These are phyloP conservation scores for Corticium candelabrum DNA, from an alignment of 37 sponge, comb jelly and placozoan species.

Conservation along the genomic window DNA sequence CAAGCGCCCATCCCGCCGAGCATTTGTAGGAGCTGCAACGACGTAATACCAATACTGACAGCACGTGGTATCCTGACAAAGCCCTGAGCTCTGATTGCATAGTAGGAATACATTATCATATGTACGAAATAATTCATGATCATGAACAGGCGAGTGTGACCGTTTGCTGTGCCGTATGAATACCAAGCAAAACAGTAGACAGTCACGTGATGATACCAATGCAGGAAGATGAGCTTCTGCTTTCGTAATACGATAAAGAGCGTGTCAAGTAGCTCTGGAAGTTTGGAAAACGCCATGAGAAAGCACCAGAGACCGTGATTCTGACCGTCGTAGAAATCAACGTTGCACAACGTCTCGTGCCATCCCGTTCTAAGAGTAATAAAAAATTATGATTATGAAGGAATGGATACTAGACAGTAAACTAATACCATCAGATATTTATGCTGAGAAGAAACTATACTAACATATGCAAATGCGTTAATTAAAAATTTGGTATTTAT, in stretches of 20 bases:
- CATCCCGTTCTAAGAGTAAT: neutral
- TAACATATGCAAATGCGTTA: too few relatives aligned
- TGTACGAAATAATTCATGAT: constrained; percentile 70
- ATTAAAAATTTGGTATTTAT: too few relatives aligned
- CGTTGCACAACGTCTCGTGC: neutral
- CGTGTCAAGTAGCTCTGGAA: constrained; percentile 82
- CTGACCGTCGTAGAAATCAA: neutral
- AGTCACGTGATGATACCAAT: constrained; percentile 88
- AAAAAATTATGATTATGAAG: too few relatives aligned
- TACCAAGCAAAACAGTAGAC: constrained; percentile 85
- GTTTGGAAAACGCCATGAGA: constrained; percentile 75
- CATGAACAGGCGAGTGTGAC: constrained; percentile 49
- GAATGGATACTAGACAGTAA: too few relatives aligned
- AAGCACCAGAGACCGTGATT: constrained; percentile 60
- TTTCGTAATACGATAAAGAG: constrained; percentile 77
- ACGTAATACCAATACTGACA: constrained; percentile 54
- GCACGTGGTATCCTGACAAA: constrained; percentile 43
- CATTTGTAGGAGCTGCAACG: constrained; percentile 78
- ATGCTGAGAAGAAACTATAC: too few relatives aligned
- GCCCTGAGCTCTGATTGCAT: constrained; percentile 72
- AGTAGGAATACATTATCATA: constrained; percentile 89
- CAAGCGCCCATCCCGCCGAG: constrained; percentile 44
- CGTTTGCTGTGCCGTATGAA: constrained; percentile 44
- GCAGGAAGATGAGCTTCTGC: constrained; percentile 62
- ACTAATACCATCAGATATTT: too few relatives aligned